These are phyloP conservation scores for Chondrosia reniformis DNA, from an alignment of 37 sponge, comb jelly and placozoan species.

Conservation along the genomic window DNA sequence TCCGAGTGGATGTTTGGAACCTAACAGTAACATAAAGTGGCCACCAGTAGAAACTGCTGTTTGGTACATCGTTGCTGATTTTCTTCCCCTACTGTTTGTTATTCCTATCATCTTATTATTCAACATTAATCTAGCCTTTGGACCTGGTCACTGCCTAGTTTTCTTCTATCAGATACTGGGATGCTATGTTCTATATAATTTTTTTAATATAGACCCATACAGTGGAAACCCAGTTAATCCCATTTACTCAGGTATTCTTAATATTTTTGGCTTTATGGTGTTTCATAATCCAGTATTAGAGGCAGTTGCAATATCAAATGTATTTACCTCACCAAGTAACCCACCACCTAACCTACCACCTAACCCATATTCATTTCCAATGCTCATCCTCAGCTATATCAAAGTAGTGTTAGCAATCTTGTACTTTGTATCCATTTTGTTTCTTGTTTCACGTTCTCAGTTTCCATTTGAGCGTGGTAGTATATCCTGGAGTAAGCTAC, in stretches of 20 bases:
- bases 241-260: background rate
- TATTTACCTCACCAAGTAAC: too few species aligned
- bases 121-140: conserved; percentile 17
- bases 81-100: background rate
- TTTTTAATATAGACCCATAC: too few species aligned
- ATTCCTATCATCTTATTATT: conserved; percentile 4
- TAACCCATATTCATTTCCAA: too few species aligned
- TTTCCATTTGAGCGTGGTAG: background rate
- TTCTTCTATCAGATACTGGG: conserved; percentile 18
- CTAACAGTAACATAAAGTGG: too few species aligned
- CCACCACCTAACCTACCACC: background rate
- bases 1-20: too few species aligned
- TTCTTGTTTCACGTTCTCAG: background rate
- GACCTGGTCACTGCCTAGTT: conserved; percentile 1
- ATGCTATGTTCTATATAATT: too few species aligned
- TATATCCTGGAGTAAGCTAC: background rate
- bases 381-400: background rate
- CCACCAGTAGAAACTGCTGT: too few species aligned
- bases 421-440: background rate
- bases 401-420: background rate
- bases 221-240: background rate
- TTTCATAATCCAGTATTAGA: background rate
- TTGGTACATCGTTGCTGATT: background rate
- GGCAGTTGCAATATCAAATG: too few species aligned
- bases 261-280: background rate